Base-by-base conservation (phyloP, 2,113 vertebrate species). In the Labeo catla region DNA sequence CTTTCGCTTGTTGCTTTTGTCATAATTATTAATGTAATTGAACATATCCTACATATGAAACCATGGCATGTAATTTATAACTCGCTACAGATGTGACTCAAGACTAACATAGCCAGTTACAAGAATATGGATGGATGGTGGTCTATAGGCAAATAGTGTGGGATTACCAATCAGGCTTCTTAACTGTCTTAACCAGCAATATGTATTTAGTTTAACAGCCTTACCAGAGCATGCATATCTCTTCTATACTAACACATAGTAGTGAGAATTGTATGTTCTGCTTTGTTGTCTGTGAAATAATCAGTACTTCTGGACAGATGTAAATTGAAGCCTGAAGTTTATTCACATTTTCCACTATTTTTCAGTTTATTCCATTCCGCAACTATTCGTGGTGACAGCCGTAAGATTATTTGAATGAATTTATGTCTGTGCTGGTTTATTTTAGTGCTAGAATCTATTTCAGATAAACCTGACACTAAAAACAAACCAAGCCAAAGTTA, bases 321-420 rank as follows among this genome's bases (percentile, higher is more conserved):
- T 13, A 76, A 49, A 76, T 76, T 76, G 45, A 76, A 76, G 73
- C 45, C 45, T 76, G 73, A 76, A 76, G 45, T n/a, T 11, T n/a
- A 45, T 72, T 45, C 68, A 74, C 45, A 74, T 76, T 49, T 50
- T 50, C 72, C 72, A 50, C n/a, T 74, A 49, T 73, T 73, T 45
- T 72, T 72, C 39, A 2, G 39, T 74, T 23, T 49, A 74, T 74
- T 74, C 72, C 21, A 74, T 49, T 23, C 11, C 45, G 21, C 45
- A 74, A 6, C 5, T 21, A 74, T 74, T 49, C 6, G 0, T 7
- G 11, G n/a, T 76, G 45, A 49, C 73, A 76, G 73, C 45, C n/a
- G 3, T 50, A n/a, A 6, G n/a, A 76, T 49, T 76, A 49, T 76
- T 50, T 50, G 45, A 76, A 76, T 50, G 73, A 76, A 76, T 76